These are phyloP conservation scores for Passerculus sandwichensis DNA, from an alignment of 2,797 vertebrate species.

Conservation along the genomic window DNA sequence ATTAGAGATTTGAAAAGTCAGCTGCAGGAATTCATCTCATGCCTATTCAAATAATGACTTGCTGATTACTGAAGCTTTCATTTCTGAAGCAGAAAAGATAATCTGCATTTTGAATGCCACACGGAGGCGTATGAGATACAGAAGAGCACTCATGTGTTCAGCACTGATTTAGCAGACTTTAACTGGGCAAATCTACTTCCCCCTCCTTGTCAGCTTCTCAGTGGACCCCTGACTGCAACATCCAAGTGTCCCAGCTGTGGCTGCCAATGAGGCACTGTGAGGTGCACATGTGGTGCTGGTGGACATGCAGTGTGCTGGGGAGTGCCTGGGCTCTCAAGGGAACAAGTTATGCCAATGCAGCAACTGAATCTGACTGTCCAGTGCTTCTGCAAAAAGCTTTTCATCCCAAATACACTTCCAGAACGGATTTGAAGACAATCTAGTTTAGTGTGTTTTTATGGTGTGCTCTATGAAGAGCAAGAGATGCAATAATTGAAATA, in stretches of 20 bases:
- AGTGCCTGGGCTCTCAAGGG: not conserved
- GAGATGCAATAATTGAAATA: not conserved
- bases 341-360: fast-evolving
- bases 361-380: not conserved
- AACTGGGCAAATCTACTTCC: not conserved
- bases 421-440: not conserved
- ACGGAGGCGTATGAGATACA: not conserved
- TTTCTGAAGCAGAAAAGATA: constrained; percentile 39
- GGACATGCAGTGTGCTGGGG: not conserved
- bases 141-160: not conserved
- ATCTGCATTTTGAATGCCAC: not conserved
- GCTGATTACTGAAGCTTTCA: constrained; percentile 27
- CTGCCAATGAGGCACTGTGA: not conserved
- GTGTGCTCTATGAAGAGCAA: not conserved
- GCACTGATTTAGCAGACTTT: not conserved
- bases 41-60: constrained; percentile 32
- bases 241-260: not conserved
- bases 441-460: not conserved
- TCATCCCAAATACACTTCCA: not conserved
- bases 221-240: not conserved
- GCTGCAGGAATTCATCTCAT: constrained; percentile 47
- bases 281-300: not conserved
- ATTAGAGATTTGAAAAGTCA: constrained; percentile 7
- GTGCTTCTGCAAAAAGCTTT: not conserved
- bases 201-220: not conserved